Conservation (phyloP, 2,888 invertebrate species). For the Drosophila mercatorum region DNA sequence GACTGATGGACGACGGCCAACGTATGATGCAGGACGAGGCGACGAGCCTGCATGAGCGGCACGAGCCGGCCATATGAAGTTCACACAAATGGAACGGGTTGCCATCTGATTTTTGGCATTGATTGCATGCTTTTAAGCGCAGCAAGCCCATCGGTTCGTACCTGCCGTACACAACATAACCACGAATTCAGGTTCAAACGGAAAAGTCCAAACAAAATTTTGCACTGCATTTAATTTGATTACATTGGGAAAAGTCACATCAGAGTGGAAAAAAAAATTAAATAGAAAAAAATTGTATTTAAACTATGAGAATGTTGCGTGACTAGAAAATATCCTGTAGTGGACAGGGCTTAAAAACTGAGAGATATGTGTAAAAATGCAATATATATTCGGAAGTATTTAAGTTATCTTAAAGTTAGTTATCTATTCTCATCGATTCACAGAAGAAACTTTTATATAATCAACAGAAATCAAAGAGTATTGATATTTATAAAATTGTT, state of each 20-base stretch:
- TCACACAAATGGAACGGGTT: conserved; percentile 7
- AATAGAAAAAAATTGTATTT: not conserved
- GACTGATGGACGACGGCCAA: conserved; percentile 57
- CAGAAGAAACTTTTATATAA: not conserved
- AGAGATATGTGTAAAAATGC: not conserved
- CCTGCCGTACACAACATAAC: conserved; percentile 6
- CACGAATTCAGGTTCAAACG: conserved; percentile 6
- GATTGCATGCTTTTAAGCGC: conserved; percentile 48
- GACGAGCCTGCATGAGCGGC: not conserved
- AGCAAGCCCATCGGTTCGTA: conserved; percentile 1
- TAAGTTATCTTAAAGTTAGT: too few species aligned
- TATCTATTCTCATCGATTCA: not conserved
- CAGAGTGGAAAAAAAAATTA: not conserved
- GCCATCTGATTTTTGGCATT: conserved; percentile 49
- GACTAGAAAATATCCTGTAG: not conserved
- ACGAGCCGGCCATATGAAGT: not conserved
- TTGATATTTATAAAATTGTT: too few species aligned
- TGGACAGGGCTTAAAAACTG: not conserved
- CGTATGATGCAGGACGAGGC: conserved; percentile 21
- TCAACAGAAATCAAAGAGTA: too few species aligned
- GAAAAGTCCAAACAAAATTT: conserved; percentile 30
- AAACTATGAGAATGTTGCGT: too few species aligned
- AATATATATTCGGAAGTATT: too few species aligned
- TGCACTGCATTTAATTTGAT: conserved; percentile 47
- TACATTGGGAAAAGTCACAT: conserved; percentile 15